phyloP scores from a whole-genome alignment of 2,113 vertebrate species.

The Microtus montanus region DNA sequence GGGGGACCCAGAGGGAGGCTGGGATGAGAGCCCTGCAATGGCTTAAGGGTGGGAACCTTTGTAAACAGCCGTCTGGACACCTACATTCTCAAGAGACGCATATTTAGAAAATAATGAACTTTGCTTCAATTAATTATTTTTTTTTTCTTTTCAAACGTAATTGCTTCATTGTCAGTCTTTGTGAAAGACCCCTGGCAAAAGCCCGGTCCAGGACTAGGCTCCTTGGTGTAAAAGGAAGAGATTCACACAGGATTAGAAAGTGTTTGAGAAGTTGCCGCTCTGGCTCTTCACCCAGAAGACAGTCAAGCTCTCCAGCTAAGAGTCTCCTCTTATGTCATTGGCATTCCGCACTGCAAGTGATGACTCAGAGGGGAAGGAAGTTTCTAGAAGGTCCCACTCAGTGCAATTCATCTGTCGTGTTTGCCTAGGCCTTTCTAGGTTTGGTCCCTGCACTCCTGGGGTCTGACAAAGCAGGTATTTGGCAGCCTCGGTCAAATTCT shows the following conservation, averaged over 20 bases:
- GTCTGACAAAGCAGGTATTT: neutral
- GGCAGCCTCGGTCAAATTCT: neutral
- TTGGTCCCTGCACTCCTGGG: neutral
- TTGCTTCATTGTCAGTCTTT: conserved; percentile 44
- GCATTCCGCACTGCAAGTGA: accelerated
- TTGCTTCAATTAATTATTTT: conserved; percentile 1
- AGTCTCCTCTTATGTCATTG: neutral
- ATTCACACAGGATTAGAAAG: neutral
- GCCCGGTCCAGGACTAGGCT: neutral
- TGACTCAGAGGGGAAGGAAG: neutral
- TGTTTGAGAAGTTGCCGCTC: neutral
- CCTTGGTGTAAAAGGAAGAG: neutral
- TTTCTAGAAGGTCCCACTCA: neutral
- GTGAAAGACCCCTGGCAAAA: conserved; percentile 7
- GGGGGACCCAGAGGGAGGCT: neutral
- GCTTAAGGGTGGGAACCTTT: neutral
- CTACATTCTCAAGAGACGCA: neutral
- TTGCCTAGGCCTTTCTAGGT: neutral
- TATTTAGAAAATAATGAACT: conserved; percentile 36
- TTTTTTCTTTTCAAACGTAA: conserved; percentile 10
- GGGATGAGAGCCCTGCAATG: too few species aligned
- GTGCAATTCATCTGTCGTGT: neutral
- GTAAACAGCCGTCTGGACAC: neutral
- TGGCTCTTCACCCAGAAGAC: neutral
- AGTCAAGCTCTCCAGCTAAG: neutral